Percentiles rank a stretch among this genome's conserved stretches.
phyloP scores from a whole-genome alignment of 2,797 vertebrate species.

The Gallinago solitaria region DNA sequence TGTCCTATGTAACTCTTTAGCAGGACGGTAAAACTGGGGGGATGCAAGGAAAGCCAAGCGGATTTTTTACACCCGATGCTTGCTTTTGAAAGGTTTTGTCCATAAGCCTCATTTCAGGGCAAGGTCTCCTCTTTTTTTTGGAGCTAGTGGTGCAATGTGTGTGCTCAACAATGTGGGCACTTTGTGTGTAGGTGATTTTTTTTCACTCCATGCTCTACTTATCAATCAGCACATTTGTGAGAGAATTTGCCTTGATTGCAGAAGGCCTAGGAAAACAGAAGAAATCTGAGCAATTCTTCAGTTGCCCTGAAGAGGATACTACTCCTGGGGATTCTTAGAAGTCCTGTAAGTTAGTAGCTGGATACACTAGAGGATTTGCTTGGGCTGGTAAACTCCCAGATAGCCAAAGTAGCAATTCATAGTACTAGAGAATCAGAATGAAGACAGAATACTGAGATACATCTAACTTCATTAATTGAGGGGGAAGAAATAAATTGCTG shows the following conservation, averaged over 20 bases:
- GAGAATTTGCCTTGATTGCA: background rate
- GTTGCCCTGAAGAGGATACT: background rate
- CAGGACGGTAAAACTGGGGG: background rate
- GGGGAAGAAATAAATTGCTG: slow-evolving; percentile 29
- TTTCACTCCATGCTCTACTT: background rate
- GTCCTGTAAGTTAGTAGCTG: background rate
- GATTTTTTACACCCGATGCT: background rate
- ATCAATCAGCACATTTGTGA: background rate
- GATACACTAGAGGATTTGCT: background rate
- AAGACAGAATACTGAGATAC: slow-evolving; percentile 34
- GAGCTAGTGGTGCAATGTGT: background rate
- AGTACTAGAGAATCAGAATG: background rate
- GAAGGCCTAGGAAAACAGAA: slow-evolving; percentile 27
- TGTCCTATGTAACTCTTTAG: background rate
- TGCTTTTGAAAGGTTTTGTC: rapidly evolving
- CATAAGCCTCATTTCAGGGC: background rate
- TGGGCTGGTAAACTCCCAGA: background rate
- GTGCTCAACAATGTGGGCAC: background rate
- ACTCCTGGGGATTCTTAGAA: slow-evolving; percentile 5
- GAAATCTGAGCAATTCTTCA: slow-evolving; percentile 7
- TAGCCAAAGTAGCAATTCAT: background rate
- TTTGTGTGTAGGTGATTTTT: background rate
- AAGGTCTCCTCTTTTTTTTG: background rate
- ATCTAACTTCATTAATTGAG: slow-evolving; percentile 23
- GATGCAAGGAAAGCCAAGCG: background rate